phyloP scores from a whole-genome alignment of 2,888 invertebrate species.

The Athetis lepigone region DNA sequence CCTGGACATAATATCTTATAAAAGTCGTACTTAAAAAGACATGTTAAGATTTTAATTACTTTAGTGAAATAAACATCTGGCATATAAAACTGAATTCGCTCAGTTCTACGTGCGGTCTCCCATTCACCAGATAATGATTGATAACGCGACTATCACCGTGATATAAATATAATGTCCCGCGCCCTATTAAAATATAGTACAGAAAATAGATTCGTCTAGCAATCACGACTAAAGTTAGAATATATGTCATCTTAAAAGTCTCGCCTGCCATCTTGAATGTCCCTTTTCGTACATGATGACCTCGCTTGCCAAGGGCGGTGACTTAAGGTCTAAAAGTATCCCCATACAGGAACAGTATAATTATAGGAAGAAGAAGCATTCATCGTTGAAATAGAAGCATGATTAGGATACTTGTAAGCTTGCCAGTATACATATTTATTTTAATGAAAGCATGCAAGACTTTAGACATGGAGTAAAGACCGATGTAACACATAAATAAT shows the following conservation, averaged over 20 bases:
- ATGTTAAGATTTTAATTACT: too few species aligned
- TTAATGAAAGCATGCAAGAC: constrained; percentile 4
- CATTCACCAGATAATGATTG: background rate
- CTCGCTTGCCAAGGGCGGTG: constrained; percentile 22
- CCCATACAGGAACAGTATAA: background rate
- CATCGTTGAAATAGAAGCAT: constrained; percentile 9
- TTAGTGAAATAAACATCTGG: too few species aligned
- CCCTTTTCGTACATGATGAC: constrained; percentile 1
- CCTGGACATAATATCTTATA: too few species aligned
- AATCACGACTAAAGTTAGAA: constrained; percentile 11
- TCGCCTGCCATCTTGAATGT: background rate
- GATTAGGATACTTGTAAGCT: constrained; percentile 19
- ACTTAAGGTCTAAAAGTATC: constrained; percentile 12
- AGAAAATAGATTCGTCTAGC: too few species aligned
- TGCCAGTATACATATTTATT: constrained; percentile 17
- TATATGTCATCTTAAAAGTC: background rate
- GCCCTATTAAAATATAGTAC: too few species aligned
- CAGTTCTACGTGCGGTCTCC: background rate
- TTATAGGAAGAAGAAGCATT: constrained; percentile 1
- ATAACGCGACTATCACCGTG: background rate
- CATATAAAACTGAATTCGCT: too few species aligned
- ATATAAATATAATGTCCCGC: constrained; percentile 24
- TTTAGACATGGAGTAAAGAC: background rate
- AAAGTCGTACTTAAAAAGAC: too few species aligned
- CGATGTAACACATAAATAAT: background rate